A percentile compares a stretch with the other conserved stretches of the same genome.
phyloP scores from a whole-genome alignment of 2,888 invertebrate species.

The Acheta domesticus region DNA sequence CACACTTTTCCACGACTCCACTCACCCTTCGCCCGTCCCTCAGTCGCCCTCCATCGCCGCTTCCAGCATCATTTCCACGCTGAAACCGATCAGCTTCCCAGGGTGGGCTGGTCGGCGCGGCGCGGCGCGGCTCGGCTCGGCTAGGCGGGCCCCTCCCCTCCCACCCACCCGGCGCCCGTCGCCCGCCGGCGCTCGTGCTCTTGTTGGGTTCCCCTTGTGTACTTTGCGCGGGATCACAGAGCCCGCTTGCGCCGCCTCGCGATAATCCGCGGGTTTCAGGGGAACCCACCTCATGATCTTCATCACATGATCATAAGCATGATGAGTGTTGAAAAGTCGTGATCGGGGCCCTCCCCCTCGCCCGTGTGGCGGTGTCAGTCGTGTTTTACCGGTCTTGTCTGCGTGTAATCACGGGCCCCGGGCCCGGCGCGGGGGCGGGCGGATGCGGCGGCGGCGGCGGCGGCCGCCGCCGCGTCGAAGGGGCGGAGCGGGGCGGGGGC shows the following conservation, averaged over 20 bases:
- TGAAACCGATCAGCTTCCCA: too few species aligned
- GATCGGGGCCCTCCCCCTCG: constrained; percentile 18
- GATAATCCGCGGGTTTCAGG: constrained; percentile 18
- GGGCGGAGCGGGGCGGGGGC: too few species aligned
- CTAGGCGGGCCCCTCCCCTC: background rate
- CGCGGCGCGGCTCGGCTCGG: too few species aligned
- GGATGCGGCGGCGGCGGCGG: too few species aligned
- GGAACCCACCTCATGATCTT: constrained; percentile 18
- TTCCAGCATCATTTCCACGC: too few species aligned
- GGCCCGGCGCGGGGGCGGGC: too few species aligned
- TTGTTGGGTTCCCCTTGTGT: constrained; percentile 9
- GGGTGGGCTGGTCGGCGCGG: too few species aligned
- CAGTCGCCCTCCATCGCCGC: background rate
- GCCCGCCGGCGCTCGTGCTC: constrained; percentile 9
- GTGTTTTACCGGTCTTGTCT: constrained; percentile 18
- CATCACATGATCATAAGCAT: constrained; percentile 18
- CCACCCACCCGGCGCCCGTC: background rate
- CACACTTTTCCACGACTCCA: background rate
- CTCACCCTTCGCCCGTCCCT: background rate
- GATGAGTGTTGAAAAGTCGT: constrained; percentile 18
- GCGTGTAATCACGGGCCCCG: background rate
- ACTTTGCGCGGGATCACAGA: constrained; percentile 10
- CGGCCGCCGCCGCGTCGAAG: too few species aligned
- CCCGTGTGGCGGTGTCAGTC: background rate
- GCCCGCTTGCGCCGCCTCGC: background rate